phyloP scores from a whole-genome alignment of 1,140 invertebrate genomes.

The Pogonognathellus flavescens region DNA sequence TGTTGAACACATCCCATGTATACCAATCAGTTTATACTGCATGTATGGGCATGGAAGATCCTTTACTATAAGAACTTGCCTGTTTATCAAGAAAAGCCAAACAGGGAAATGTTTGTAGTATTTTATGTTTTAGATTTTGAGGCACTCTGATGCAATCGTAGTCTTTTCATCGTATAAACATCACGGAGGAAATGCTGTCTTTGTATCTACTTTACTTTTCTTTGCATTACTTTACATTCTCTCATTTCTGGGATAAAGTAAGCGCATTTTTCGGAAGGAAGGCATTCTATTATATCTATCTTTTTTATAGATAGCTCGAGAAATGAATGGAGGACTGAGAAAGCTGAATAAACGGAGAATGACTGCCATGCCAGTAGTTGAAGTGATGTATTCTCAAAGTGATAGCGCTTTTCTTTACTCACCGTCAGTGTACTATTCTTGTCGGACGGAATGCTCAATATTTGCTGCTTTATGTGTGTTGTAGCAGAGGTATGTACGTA shows the following conservation, averaged over 20 bases:
- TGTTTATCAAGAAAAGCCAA: neutral
- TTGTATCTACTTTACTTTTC: slow-evolving; percentile 6
- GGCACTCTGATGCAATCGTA: slow-evolving; percentile 22
- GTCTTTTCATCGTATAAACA: slow-evolving; percentile 21
- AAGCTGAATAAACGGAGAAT: slow-evolving; percentile 23
- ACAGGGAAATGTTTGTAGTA: slow-evolving; percentile 29
- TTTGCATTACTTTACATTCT: slow-evolving; percentile 32
- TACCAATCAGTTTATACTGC: too few species aligned
- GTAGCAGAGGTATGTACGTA: too few species aligned
- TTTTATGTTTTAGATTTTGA: slow-evolving; percentile 48
- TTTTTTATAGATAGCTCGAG: slow-evolving; percentile 24
- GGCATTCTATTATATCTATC: slow-evolving; percentile 15
- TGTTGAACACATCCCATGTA: too few species aligned
- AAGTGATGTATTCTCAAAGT: neutral
- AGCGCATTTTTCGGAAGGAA: slow-evolving; percentile 44
- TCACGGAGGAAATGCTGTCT: neutral
- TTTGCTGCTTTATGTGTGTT: too few species aligned
- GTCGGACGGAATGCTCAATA: too few species aligned
- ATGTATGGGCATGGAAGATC: too few species aligned
- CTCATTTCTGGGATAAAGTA: slow-evolving; percentile 29
- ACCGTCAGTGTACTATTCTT: neutral
- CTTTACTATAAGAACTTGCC: too few species aligned
- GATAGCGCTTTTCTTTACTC: slow-evolving; percentile 11
- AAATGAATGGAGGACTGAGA: slow-evolving; percentile 23
- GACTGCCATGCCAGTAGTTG: neutral